Evolutionary conservation across 2,888 invertebrate species (phyloP).

Genomic region (Oegoconia quadripuncta): DNA sequence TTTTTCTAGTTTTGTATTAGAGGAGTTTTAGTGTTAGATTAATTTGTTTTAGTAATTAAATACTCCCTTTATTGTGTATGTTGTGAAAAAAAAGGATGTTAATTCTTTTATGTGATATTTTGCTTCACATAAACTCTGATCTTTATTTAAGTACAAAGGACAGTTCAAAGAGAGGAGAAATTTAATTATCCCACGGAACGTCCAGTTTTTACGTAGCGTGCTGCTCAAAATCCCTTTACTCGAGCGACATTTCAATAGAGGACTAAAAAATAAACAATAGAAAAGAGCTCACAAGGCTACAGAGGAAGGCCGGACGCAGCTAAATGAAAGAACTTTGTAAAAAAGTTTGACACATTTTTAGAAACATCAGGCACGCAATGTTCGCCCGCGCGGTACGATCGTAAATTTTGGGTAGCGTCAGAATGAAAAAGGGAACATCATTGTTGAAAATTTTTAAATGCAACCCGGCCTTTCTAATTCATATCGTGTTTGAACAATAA

Average conservation of each 20-base stretch:
- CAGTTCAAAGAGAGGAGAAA: constrained; percentile 42
- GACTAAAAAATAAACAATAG: constrained; percentile 71
- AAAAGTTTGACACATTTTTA: constrained; percentile 79
- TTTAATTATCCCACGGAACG: constrained; percentile 57
- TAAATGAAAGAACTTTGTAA: constrained; percentile 78
- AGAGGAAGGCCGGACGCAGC: constrained; percentile 68
- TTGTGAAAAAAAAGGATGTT: too few relatives aligned
- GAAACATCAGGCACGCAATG: constrained; percentile 76
- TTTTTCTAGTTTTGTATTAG: too few relatives aligned
- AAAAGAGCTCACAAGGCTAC: constrained; percentile 65
- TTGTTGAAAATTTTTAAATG: constrained; percentile 72
- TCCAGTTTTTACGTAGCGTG: constrained; percentile 54
- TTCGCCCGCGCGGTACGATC: constrained; percentile 62
- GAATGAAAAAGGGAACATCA: constrained; percentile 75
- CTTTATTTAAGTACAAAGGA: constrained; percentile 39
- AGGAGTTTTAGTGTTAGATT: too few relatives aligned
- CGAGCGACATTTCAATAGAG: constrained; percentile 68
- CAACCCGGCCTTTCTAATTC: constrained; percentile 54
- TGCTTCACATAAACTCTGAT: neutral
- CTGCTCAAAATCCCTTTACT: constrained; percentile 58
- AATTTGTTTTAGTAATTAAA: too few relatives aligned
- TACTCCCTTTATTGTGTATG: too few relatives aligned
- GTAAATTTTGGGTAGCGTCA: constrained; percentile 76
- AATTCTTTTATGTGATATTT: too few relatives aligned
- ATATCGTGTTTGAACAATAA: constrained; percentile 51